Base-by-base conservation (phyloP, 2,888 invertebrate species). In the Torymus auratus region DNA sequence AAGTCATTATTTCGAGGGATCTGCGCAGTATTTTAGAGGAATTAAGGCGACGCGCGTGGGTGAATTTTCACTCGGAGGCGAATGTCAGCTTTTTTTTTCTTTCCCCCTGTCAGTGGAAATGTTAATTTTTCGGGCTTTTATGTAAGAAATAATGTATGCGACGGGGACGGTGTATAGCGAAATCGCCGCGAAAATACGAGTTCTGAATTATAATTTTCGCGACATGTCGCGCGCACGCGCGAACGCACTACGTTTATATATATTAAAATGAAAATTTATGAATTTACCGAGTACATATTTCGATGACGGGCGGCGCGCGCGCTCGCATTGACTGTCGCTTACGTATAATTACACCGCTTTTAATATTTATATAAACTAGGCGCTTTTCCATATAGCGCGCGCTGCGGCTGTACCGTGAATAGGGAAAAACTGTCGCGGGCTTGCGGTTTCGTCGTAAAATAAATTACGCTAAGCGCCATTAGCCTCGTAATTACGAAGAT, bases 181-280 rank as follows among this genome's bases (percentile, higher is more conserved):
- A 41, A 41, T 41, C 41, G 7, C 41, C 5, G 41, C 41, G 41
- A 52, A 20, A 67, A 67, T 52, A 64, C 41, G 64, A 28, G 64
- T 13, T 53, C 17, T 15, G 15, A 58, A 69, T 69, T 58, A 58
- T 41, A 69, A 69, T 69, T 58, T 28, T 41, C 41, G 41, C 41
- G 41, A 41, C 41, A 41, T 41, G 41, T 41, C 41, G 5, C 41
- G 41, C 41, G 7, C 41, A 41, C 62, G 20, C n/a, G n/a, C 15
- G 15, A 11, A 52, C 17, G 15, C 11, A 52, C 17, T 12, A 15
- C 12, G 11, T 11, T 1, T 41, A 7, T 41, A 17, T 20, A 70
- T 58, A 70, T 58, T 58, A 70, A 70, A 58, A 12, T 41, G 69
- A 28, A 41, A 58, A 70, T 70, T 70, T 70, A 70, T 70, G 41